Percentiles rank a stretch among this genome's conserved stretches.
Conservation (phyloP, 2,797 vertebrate genomes). For the Melanotaenia boesemani region DNA sequence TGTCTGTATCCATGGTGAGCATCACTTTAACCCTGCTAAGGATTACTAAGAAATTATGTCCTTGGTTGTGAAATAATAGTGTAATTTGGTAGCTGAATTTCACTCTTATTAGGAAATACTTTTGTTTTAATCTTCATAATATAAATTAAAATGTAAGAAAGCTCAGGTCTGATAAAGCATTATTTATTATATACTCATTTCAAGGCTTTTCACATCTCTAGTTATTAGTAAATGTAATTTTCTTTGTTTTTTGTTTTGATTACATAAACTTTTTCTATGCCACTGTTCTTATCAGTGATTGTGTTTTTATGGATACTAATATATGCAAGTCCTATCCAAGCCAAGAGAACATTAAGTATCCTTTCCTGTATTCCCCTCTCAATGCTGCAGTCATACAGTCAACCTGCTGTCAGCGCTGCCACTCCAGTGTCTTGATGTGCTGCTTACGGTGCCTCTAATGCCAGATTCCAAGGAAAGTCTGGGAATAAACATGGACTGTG, state of each 20-base stretch:
- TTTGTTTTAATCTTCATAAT: neutral
- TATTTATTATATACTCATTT: neutral
- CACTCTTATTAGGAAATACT: slow-evolving; percentile 2
- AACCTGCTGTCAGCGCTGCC: slow-evolving; percentile 84
- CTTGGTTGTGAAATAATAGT: neutral
- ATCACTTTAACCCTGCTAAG: neutral
- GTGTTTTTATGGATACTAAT: neutral
- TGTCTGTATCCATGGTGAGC: neutral
- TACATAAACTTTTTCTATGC: neutral
- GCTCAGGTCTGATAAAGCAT: neutral
- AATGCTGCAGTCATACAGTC: slow-evolving; percentile 76
- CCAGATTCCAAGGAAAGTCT: slow-evolving; percentile 71
- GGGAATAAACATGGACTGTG: slow-evolving; percentile 88
- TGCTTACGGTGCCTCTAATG: slow-evolving; percentile 68
- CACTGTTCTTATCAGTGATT: neutral
- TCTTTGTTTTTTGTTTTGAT: neutral
- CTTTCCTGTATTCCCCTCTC: slow-evolving; percentile 3
- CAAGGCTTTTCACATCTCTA: slow-evolving; percentile 7
- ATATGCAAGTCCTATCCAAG: neutral
- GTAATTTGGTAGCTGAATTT: neutral
- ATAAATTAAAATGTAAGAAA: neutral
- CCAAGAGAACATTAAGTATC: neutral
- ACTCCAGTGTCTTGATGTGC: slow-evolving; percentile 82
- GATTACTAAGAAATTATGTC: neutral
- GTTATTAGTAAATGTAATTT: slow-evolving; percentile 6